phyloP scores from a whole-genome alignment of 2,113 vertebrate genomes.

The Festucalex cinctus region DNA sequence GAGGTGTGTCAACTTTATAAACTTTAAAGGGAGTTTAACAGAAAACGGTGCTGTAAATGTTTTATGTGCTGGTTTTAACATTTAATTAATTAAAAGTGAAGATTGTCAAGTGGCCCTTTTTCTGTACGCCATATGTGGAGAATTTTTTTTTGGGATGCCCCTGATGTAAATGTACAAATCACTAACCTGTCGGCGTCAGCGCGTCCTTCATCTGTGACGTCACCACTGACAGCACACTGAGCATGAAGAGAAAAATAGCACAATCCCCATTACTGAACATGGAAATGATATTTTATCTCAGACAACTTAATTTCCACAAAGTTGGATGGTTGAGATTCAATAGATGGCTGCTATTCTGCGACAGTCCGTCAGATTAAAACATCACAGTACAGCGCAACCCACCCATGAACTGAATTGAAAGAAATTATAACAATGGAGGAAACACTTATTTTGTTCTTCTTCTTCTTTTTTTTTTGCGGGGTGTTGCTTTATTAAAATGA shows the following conservation, averaged over 20 bases:
- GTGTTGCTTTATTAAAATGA: no score
- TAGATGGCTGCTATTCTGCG: neutral
- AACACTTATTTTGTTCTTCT: no score
- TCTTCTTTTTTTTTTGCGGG: no score
- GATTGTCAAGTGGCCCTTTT: neutral
- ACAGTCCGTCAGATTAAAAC: no score
- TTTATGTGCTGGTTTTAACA: no score
- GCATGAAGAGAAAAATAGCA: slow-evolving; percentile 11
- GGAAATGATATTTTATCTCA: neutral
- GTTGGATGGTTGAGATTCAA: neutral
- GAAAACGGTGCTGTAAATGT: no score
- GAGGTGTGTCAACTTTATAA: no score
- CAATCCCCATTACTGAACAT: neutral
- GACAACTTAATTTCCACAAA: neutral
- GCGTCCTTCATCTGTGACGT: slow-evolving; percentile 71
- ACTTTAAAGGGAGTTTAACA: no score
- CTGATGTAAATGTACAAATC: neutral
- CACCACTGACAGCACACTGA: slow-evolving; percentile 70
- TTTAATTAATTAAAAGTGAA: neutral
- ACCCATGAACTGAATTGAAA: no score
- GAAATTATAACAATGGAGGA: no score
- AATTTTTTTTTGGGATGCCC: neutral
- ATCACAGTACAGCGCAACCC: no score
- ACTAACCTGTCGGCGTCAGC: slow-evolving; percentile 80
- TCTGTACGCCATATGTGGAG: neutral